Evolutionary conservation across 1,140 invertebrate genomes (phyloP).

Genomic region (Prorops nasuta): DNA sequence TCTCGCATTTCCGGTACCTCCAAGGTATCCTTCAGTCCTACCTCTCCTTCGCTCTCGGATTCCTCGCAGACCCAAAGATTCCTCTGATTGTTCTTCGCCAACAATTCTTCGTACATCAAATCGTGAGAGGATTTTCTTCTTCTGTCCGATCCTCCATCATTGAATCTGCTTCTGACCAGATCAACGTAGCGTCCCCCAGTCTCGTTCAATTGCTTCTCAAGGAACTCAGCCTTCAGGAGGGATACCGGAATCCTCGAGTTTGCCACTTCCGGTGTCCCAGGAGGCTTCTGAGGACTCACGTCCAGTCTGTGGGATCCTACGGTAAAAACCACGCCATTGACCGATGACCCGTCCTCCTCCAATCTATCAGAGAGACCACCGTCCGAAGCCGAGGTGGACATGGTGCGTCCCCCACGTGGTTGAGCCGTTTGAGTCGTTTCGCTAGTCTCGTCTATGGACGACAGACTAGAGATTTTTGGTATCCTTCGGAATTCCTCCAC

Average conservation of each 20-base stretch:
- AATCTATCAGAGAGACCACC: neutral
- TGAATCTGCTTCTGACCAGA: conserved; percentile 22
- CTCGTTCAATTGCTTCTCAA: conserved; percentile 20
- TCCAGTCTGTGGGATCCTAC: conserved; percentile 35
- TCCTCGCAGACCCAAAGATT: neutral
- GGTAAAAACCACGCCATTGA: conserved; percentile 41
- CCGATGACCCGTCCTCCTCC: conserved; percentile 9
- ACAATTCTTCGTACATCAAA: conserved; percentile 37
- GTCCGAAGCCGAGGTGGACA: conserved; percentile 12
- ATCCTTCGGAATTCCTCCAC: conserved; percentile 40
- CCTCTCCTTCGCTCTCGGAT: neutral
- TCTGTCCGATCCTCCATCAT: conserved; percentile 12
- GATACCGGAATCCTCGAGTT: conserved; percentile 36
- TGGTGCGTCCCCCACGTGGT: conserved; percentile 22
- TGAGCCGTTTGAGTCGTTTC: conserved; percentile 42
- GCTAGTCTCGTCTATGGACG: conserved; percentile 52
- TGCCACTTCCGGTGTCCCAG: neutral
- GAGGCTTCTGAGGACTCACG: neutral
- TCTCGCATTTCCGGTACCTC: conserved; percentile 1
- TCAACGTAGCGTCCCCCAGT: conserved; percentile 14
- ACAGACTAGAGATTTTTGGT: conserved; percentile 50
- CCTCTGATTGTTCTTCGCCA: neutral
- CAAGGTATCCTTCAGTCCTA: conserved; percentile 10
- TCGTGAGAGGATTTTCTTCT: conserved; percentile 38
- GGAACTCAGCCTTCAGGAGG: conserved; percentile 28